These are phyloP conservation scores for Nibea coibor DNA, from an alignment of 2,113 vertebrate genomes.

Conservation along the genomic window DNA sequence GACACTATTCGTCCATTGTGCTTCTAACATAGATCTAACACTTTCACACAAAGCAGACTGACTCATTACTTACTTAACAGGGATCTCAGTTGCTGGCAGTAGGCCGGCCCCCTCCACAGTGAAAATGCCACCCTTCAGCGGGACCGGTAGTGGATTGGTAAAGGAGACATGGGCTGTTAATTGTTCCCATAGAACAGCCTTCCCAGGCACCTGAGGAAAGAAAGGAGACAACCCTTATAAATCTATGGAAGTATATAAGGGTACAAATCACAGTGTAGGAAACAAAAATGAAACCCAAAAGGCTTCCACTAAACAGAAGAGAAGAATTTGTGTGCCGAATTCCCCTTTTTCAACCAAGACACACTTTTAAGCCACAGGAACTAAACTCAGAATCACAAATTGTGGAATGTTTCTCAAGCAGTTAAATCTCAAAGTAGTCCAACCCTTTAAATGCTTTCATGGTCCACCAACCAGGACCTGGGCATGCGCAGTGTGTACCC, in stretches of 20 bases:
- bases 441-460: no score
- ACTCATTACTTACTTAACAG: conserved; percentile 75
- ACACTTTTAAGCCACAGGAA: no score
- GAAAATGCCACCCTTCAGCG: conserved; percentile 80
- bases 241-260: background rate
- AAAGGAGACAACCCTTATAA: background rate
- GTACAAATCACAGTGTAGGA: background rate
- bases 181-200: conserved; percentile 52
- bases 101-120: conserved; percentile 84
- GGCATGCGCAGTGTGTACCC: background rate
- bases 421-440: no score
- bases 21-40: no score
- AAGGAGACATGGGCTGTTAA: conserved; percentile 78
- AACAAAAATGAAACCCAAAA: background rate
- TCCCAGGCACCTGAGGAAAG: conserved; percentile 75
- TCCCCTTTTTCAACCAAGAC: background rate
- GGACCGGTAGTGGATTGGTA: conserved; percentile 82
- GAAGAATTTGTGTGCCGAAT: background rate
- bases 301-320: background rate
- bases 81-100: conserved; percentile 71
- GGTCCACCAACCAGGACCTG: background rate
- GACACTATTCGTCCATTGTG: no score
- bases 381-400: no score
- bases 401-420: no score
- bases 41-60: background rate